Base-by-base conservation (phyloP, 2,113 vertebrate species). In the Delphinus delphis region DNA sequence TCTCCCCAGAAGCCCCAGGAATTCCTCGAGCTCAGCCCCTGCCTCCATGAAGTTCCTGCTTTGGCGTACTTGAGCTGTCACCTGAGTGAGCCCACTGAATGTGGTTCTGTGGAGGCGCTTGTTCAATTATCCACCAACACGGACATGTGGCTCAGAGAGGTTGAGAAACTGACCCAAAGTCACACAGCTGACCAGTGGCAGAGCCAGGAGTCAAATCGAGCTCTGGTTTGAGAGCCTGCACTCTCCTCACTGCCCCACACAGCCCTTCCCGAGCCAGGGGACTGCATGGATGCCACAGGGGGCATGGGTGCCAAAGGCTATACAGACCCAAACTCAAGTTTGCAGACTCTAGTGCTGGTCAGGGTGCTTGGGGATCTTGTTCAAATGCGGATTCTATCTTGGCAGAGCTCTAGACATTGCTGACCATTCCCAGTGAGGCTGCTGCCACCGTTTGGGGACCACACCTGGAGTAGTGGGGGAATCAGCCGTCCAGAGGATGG, bases 211-310 rank as follows among this genome's bases (percentile, higher is more conserved):
- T 44, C 50, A 20, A 53, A 23, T 26, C 21, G 15, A 44, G 76
- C 60, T 88, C 41, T 3, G 1, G 20, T 11, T 0, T 1, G 60
- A 65, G 36, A 71, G 3, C 70, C 58, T 2, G 14, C 20, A 6
- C 6, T 15, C n/a, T 63, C 17, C 33, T 28, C 53, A 1, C 38
- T 13, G 8, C n/a, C 28, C 10, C 1, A 12, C 47, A 11, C 0
- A 2, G 36, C 31, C 12, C 23, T 18, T 63, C 65, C 76, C 3
- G 25, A 70, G 63, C 23, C 74, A 28, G 2, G 4, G 67, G 36
- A 10, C 62, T 13, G 8, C 31, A 26, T 11, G 38, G 23, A 41
- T 0, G 7, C 71, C 36, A 14, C 21, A 31, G 21, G 31, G 36
- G 18, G 8, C 20, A 2, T 1, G 3, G 18, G 6, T 41, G 47